These are phyloP conservation scores for Punctoribates punctum DNA, from an alignment of 2,888 invertebrate genomes.

Conservation along the genomic window DNA sequence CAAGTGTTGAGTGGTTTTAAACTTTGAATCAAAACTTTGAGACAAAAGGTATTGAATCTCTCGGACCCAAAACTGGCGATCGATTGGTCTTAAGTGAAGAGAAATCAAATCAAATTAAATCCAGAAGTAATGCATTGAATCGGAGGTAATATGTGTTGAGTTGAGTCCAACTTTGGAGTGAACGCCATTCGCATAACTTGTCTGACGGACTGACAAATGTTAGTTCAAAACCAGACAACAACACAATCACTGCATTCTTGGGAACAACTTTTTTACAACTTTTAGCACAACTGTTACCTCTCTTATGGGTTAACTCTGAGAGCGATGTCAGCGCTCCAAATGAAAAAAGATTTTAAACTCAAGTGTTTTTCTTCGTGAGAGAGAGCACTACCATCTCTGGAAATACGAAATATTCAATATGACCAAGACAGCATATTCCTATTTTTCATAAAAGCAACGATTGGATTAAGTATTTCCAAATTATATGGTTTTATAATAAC, in stretches of 20 bases:
- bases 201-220: constrained; percentile 11
- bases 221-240: background rate
- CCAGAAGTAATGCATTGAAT: background rate
- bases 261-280: background rate
- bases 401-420: too few relatives aligned
- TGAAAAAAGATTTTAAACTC: too few relatives aligned
- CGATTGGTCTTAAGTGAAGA: background rate
- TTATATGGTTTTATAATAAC: too few relatives aligned
- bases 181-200: constrained; percentile 20
- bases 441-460: too few relatives aligned
- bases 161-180: constrained; percentile 20
- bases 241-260: constrained; percentile 1
- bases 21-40: too few relatives aligned
- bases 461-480: too few relatives aligned
- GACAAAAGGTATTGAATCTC: too few relatives aligned
- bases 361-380: too few relatives aligned
- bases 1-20: too few relatives aligned
- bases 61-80: too few relatives aligned
- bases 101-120: background rate
- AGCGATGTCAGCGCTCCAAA: background rate
- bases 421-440: too few relatives aligned
- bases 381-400: too few relatives aligned
- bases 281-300: background rate
- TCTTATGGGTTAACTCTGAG: background rate
- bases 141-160: background rate